Percentiles rank a stretch among this genome's conserved stretches.
These are phyloP conservation scores for Euura lappo DNA, from an alignment of 1,140 invertebrate species.

Conservation along the genomic window DNA sequence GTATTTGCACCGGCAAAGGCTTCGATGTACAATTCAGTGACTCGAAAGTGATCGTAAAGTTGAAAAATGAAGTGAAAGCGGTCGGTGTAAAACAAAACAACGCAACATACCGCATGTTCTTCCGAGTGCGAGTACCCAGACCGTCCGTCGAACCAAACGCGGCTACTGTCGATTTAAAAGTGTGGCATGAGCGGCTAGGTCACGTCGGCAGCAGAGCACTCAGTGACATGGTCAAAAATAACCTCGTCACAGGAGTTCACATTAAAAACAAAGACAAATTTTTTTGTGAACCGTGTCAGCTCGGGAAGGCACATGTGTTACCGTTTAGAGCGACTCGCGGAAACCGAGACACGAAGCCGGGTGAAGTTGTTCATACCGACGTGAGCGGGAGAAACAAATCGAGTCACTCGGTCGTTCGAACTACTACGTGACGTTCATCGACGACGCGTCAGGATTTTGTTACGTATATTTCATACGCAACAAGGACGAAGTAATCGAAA, in stretches of 20 bases:
- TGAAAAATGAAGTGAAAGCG: neutral
- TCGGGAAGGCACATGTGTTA: slow-evolving; percentile 21
- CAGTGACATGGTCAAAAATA: slow-evolving; percentile 17
- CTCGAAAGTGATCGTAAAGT: neutral
- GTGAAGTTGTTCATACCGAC: no score
- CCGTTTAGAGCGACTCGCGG: slow-evolving; percentile 15
- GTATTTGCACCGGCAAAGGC: neutral
- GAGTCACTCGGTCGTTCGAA: no score
- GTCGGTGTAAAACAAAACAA: neutral
- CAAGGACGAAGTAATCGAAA: neutral
- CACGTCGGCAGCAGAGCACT: slow-evolving; percentile 20
- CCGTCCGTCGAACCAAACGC: slow-evolving; percentile 6
- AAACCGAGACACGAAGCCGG: no score
- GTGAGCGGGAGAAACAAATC: no score
- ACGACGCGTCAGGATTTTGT: no score
- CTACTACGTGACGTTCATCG: no score
- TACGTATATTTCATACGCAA: slow-evolving; percentile 20
- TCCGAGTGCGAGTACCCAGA: neutral
- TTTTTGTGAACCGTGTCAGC: slow-evolving; percentile 23
- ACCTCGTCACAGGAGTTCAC: slow-evolving; percentile 17
- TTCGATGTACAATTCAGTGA: neutral
- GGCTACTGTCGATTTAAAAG: neutral
- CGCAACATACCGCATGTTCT: neutral
- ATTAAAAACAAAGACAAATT: slow-evolving; percentile 10
- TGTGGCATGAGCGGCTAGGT: slow-evolving; percentile 12